Evolutionary conservation across 2,113 vertebrate species (phyloP).

Genomic region (Riparia riparia): DNA sequence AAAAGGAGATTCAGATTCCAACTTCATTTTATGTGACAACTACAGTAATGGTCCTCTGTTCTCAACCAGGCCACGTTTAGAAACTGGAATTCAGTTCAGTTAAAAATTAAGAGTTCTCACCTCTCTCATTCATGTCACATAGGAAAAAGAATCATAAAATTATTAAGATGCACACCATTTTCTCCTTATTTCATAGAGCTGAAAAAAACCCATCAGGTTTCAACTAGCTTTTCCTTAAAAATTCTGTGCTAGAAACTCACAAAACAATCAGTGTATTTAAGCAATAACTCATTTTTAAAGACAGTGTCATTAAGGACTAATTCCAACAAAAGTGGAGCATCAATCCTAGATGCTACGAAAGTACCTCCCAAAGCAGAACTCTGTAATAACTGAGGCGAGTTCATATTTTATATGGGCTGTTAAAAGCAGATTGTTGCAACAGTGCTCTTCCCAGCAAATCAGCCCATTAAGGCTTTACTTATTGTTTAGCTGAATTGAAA

Average conservation of each 20-base stretch:
- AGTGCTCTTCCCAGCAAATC: conserved; percentile 64
- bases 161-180: neutral
- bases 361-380: conserved; percentile 71
- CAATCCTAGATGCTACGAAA: conserved; percentile 42
- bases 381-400: conserved; percentile 49
- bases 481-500: conserved; percentile 66
- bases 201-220: neutral
- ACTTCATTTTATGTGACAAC: conserved; percentile 86
- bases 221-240: conserved; percentile 2
- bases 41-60: conserved; percentile 77
- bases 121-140: neutral
- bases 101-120: conserved; percentile 50
- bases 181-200: conserved; percentile 14
- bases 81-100: conserved; percentile 28
- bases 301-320: conserved; percentile 53
- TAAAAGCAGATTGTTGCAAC: conserved; percentile 70
- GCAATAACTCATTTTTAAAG: conserved; percentile 63
- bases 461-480: conserved; percentile 70
- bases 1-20: conserved; percentile 75
- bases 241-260: conserved; percentile 40
- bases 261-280: conserved; percentile 54
- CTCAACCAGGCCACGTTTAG: conserved; percentile 47
- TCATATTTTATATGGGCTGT: conserved; percentile 58
- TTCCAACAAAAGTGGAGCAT: conserved; percentile 56
- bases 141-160: neutral